Evolutionary conservation across 1,140 invertebrate genomes (phyloP).

Genomic region (Panagrolaimus sp.): DNA sequence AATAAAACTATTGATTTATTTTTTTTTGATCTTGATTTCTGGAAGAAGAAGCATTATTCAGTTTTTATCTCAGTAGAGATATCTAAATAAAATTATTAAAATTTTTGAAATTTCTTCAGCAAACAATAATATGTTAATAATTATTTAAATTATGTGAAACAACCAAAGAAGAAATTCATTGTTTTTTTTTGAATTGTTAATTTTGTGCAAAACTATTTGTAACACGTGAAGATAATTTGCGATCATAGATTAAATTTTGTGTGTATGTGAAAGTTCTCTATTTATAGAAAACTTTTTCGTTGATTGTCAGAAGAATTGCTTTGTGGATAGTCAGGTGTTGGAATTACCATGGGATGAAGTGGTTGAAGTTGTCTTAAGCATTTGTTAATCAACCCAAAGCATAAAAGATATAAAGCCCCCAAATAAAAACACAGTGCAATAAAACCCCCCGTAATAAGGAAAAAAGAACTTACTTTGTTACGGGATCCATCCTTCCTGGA

Average conservation of each 20-base stretch:
- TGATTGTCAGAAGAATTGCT: conserved; percentile 16
- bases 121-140: neutral
- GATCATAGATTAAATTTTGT: conserved; percentile 3
- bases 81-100: conserved; percentile 8
- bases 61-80: conserved; percentile 12
- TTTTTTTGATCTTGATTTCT: neutral
- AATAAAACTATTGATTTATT: neutral
- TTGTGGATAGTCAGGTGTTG: conserved; percentile 27
- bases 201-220: too few species aligned
- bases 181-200: neutral
- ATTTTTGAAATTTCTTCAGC: neutral
- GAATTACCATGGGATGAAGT: conserved; percentile 31
- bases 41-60: neutral
- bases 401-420: too few species aligned
- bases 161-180: neutral
- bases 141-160: conserved; percentile 2
- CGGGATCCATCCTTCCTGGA: conserved; percentile 35
- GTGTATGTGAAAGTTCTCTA: neutral
- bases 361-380: conserved; percentile 2
- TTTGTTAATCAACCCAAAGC: too few species aligned
- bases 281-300: conserved; percentile 19
- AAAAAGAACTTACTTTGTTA: conserved; percentile 39
- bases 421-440: too few species aligned
- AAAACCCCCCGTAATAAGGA: neutral
- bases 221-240: neutral